Evolutionary conservation across 2,888 invertebrate genomes (phyloP).

Genomic region (Anarsia innoxiella): DNA sequence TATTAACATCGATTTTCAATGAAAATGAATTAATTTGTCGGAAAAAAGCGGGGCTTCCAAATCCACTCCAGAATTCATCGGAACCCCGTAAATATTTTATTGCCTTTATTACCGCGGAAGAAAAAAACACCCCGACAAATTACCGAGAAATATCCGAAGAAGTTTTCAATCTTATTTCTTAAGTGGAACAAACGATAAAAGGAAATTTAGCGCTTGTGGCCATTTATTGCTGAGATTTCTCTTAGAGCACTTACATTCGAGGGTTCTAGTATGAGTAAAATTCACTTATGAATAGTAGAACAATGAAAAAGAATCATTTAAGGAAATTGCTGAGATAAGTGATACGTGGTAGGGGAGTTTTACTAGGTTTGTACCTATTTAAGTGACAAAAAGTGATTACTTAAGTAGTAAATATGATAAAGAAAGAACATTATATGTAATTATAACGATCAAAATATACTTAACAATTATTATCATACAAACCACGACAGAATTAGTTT

Average conservation of each 20-base stretch:
- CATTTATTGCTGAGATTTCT: conserved; percentile 70
- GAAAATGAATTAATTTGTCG: conserved; percentile 63
- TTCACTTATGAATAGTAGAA: no score
- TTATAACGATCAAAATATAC: no score
- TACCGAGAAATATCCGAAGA: conserved; percentile 61
- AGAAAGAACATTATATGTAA: no score
- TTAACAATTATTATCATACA: no score
- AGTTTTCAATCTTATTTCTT: conserved; percentile 72
- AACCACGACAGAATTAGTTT: no score
- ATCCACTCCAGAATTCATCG: conserved; percentile 59
- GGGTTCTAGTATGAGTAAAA: no score
- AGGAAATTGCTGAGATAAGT: no score
- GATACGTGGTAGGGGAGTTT: no score
- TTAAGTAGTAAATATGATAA: no score
- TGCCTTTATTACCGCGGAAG: conserved; percentile 40
- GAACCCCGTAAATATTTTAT: conserved; percentile 69
- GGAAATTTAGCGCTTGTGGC: conserved; percentile 67
- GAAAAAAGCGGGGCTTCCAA: conserved; percentile 46
- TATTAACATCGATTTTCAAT: conserved; percentile 25
- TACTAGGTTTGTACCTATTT: no score
- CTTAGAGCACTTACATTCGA: conserved; percentile 32
- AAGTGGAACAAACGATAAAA: conserved; percentile 72
- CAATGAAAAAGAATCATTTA: no score
- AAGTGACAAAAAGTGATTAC: no score
- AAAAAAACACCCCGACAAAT: conserved; percentile 63